Base-by-base conservation (phyloP, 2,113 vertebrate genomes). In the Camarhynchus parvulus region DNA sequence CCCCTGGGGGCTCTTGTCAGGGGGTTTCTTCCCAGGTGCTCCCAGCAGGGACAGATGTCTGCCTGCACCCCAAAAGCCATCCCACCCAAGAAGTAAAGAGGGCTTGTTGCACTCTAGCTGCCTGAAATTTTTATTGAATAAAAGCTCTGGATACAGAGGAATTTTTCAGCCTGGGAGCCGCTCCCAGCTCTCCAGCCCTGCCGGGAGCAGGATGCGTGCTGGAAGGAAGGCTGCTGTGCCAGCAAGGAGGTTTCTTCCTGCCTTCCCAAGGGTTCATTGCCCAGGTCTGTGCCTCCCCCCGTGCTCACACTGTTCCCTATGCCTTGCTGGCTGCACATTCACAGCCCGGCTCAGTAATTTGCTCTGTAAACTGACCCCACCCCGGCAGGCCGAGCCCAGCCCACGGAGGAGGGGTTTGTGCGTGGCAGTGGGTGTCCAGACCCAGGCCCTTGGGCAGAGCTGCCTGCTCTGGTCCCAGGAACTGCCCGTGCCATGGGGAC, bases 81-180 rank as follows among this genome's bases (percentile, higher is more conserved):
- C 22, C 25, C 10, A 2, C 21, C n/a, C 2, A 1, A 31, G 46
- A 46, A 95, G 61, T 55, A 85, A 92, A 63, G n/a, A 78, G 31
- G 55, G 59, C 55, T 64, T 80, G 55, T 91, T 14, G 28, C 10
- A 10, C 66, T 94, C 49, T 93, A 95, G 88, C 90, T 95, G 96
- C 95, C 93, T 91, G 75, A 96, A 97, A 83, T 66, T 52, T 95
- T 96, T 97, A 95, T 97, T 97, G 84, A 81, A 72, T 96, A 96
- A 94, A 94, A 91, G 92, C 92, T 95, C 93, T 94, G 83, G 76
- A 46, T 90, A 94, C 94, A 96, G 95, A 92, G 77, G 72, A 84
- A 47, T 78, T 85, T 77, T 69, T 77, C 84, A 80, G 74, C 83
- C 66, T 3, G 11, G 87, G 63, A 49, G 78, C 79, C 0, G 2